A percentile compares a stretch with the other conserved stretches of the same genome.
Conservation (phyloP, 1,140 invertebrate species). For the Coptotermes formosanus region DNA sequence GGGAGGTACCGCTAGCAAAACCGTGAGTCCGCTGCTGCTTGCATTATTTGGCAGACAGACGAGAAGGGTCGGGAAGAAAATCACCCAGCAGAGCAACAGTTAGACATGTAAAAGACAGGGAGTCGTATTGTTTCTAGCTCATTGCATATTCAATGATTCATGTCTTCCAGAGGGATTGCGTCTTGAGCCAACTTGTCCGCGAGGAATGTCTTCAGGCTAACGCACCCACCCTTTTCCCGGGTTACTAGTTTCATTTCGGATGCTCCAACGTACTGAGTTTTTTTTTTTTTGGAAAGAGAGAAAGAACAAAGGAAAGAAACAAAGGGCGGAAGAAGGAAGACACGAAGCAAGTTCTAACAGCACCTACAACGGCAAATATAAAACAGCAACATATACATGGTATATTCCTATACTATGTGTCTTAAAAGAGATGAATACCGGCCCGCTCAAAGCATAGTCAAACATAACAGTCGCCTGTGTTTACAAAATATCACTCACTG, state of each 20-base stretch:
- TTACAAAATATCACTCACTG: too few species aligned
- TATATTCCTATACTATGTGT: too few species aligned
- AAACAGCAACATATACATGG: too few species aligned
- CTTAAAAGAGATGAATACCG: too few species aligned
- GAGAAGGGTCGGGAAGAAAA: not conserved
- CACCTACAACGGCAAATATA: too few species aligned
- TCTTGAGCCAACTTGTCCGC: slow-evolving; percentile 30
- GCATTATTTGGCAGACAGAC: slow-evolving; percentile 10
- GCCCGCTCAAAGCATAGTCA: too few species aligned
- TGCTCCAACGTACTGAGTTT: not conserved
- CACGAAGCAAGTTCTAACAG: not conserved
- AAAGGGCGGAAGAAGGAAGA: not conserved
- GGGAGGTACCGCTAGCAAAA: not conserved
- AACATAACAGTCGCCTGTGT: too few species aligned
- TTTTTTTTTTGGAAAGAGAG: not conserved
- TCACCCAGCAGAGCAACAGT: slow-evolving; percentile 26
- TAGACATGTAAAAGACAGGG: slow-evolving; percentile 21
- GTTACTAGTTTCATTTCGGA: not conserved
- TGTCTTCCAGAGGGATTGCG: slow-evolving; percentile 23
- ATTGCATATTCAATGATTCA: slow-evolving; percentile 32
- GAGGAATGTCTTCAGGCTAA: slow-evolving; percentile 22
- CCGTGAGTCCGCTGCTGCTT: not conserved
- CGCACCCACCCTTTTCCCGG: not conserved
- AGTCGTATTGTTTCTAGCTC: not conserved
- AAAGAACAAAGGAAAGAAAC: not conserved